Percentiles rank a stretch among this genome's conserved stretches.
These are phyloP conservation scores for Acanthosoma haemorrhoidale DNA, from an alignment of 2,888 invertebrate genomes.

Conservation along the genomic window DNA sequence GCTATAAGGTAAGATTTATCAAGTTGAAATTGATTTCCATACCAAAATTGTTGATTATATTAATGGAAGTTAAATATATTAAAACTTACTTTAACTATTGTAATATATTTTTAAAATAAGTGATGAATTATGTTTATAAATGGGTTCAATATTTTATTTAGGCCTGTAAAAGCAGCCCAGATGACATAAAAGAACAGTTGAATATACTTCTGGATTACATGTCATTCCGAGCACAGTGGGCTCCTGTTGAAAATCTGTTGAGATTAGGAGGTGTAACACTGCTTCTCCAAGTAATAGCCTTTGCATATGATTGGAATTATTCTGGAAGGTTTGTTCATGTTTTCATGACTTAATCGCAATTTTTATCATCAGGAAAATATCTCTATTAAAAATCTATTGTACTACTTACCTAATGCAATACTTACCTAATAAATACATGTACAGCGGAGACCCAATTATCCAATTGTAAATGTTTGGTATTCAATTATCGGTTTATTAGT, in stretches of 20 bases:
- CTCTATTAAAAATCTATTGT: too few species aligned
- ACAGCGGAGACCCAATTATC: too few species aligned
- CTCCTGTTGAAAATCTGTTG: conserved; percentile 80
- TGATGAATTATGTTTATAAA: background rate
- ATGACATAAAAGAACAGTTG: conserved; percentile 81
- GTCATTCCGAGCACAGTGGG: conserved; percentile 74
- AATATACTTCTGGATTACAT: conserved; percentile 71
- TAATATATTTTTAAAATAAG: background rate
- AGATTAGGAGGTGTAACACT: conserved; percentile 76
- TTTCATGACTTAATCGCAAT: too few species aligned
- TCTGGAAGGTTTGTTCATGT: conserved; percentile 59
- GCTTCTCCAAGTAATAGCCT: conserved; percentile 78
- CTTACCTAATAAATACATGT: too few species aligned
- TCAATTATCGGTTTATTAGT: too few species aligned
- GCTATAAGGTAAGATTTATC: conserved; percentile 46
- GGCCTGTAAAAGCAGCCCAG: conserved; percentile 58
- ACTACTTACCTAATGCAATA: too few species aligned
- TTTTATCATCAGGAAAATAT: too few species aligned
- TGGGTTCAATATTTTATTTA: conserved; percentile 37
- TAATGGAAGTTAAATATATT: too few species aligned
- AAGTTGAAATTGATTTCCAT: background rate
- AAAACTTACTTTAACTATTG: too few species aligned
- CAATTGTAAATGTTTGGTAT: too few species aligned
- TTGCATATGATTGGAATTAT: conserved; percentile 88
- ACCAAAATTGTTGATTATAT: too few species aligned